Percentiles rank a stretch among this genome's conserved stretches.
phyloP scores from a whole-genome alignment of 2,113 vertebrate species.

The Lota lota region DNA sequence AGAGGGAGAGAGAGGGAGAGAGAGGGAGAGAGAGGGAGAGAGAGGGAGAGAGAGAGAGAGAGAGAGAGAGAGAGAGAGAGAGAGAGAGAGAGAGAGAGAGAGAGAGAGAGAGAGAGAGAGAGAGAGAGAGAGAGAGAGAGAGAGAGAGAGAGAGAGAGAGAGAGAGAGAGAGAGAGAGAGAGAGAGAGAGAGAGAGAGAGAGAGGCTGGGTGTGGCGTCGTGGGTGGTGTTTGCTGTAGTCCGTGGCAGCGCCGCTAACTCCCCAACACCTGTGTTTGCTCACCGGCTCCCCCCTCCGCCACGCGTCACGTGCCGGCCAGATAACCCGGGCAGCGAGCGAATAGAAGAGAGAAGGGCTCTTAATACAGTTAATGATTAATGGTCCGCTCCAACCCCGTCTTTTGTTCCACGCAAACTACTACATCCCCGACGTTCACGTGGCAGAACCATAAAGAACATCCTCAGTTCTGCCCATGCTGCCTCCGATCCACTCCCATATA shows the following conservation, averaged over 20 bases:
- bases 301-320: slow-evolving; percentile 82
- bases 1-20: slow-evolving; percentile 9
- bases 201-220: slow-evolving; percentile 76
- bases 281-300: slow-evolving; percentile 80
- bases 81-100: not conserved
- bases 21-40: not conserved
- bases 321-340: slow-evolving; percentile 85
- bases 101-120: not conserved
- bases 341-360: slow-evolving; percentile 86
- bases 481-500: no score
- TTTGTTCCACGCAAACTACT: slow-evolving; percentile 40
- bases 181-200: not conserved
- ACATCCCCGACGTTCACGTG: no score
- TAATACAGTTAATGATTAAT: slow-evolving; percentile 93
- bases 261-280: slow-evolving; percentile 94
- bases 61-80: not conserved
- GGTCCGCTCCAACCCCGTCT: slow-evolving; percentile 48
- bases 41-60: slow-evolving; percentile 27
- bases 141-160: not conserved
- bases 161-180: not conserved
- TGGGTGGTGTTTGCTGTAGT: slow-evolving; percentile 83
- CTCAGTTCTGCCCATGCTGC: no score
- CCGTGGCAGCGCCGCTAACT: slow-evolving; percentile 83
- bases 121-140: not conserved
- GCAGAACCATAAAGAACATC: no score